Evolutionary conservation across 2,888 invertebrate species (phyloP).

Genomic region (Hypolimnas misippus): DNA sequence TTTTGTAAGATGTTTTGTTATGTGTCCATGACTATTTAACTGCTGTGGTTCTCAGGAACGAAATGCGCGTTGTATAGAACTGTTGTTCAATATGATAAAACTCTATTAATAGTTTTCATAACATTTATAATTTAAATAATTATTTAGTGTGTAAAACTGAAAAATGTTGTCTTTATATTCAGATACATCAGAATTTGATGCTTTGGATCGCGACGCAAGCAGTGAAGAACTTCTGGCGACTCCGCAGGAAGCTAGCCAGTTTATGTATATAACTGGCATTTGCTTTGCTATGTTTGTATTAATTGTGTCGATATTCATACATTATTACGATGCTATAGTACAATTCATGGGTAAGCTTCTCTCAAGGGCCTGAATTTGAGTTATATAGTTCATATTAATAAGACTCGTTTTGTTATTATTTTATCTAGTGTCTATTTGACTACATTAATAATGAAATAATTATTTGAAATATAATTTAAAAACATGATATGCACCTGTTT

Average conservation of each 20-base stretch:
- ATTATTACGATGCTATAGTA: constrained; percentile 76
- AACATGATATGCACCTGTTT: constrained; percentile 47
- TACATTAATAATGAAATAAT: constrained; percentile 25
- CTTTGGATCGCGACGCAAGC: constrained; percentile 77
- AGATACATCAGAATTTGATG: constrained; percentile 80
- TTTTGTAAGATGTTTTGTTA: too few relatives aligned
- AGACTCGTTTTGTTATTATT: constrained; percentile 31
- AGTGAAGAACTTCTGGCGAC: constrained; percentile 80
- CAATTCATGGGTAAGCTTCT: constrained; percentile 60
- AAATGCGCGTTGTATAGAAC: too few relatives aligned
- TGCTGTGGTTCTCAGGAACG: too few relatives aligned
- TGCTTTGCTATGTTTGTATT: constrained; percentile 86
- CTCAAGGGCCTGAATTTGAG: constrained; percentile 51
- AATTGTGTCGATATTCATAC: constrained; percentile 85
- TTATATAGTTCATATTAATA: constrained; percentile 18
- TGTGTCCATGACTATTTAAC: too few relatives aligned
- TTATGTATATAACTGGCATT: constrained; percentile 85
- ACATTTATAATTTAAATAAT: neutral
- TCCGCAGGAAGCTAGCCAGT: constrained; percentile 84
- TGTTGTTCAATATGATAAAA: too few relatives aligned
- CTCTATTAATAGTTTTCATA: too few relatives aligned
- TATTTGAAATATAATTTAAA: constrained; percentile 22
- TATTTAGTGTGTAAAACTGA: neutral
- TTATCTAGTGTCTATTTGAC: constrained; percentile 24
- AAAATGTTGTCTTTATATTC: constrained; percentile 29